Evolutionary conservation across 2,888 invertebrate species (phyloP), one percentile per base, ranked within the genome.

Genomic region (Andrena bicolor): DNA sequence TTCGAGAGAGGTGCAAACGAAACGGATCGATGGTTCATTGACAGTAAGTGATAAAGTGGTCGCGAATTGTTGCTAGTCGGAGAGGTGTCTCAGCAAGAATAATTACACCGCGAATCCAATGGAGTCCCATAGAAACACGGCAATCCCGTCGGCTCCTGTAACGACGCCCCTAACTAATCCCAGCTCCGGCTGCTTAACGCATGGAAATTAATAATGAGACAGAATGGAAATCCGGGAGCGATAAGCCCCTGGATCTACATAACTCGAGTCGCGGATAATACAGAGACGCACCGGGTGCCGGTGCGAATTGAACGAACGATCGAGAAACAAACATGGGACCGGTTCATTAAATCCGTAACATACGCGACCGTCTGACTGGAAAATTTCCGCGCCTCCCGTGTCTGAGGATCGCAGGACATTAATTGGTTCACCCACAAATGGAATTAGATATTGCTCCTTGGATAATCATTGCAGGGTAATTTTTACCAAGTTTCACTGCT

Each of bases 181-280:
- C 65, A 60, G 80, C 68, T 71, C 68, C 76, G 75, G 80, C 80
- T 87, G 88, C 86, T 87, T 87, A 87, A 87, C 87, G 86, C 86
- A 86, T 86, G 84, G 85, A 87, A 87, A 87, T 87, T 87, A 87
- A 87, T 87, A 87, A 87, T 87, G 88, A 87, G 87, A 82, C 87
- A 83, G 87, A 87, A 87, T 86, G 84, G 87, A 86, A 87, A 87
- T 87, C 87, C 84, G 80, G 81, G 76, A 87, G 80, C 87, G 87
- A 87, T 87, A 87, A 87, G 79, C 87, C 83, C 56, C 80, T 13
- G 82, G 82, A 87, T 87, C 84, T 86, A 80, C 87, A 78, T 87
- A 86, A 87, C 86, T 86, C 82, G 49, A 49, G 49, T 68, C 70
- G 80, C 72, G 87, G 83, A 87, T 87, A 87, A 85, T 78, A 80